These are phyloP conservation scores for Drosophila anceps DNA, from an alignment of 2,888 invertebrate genomes.

Conservation along the genomic window DNA sequence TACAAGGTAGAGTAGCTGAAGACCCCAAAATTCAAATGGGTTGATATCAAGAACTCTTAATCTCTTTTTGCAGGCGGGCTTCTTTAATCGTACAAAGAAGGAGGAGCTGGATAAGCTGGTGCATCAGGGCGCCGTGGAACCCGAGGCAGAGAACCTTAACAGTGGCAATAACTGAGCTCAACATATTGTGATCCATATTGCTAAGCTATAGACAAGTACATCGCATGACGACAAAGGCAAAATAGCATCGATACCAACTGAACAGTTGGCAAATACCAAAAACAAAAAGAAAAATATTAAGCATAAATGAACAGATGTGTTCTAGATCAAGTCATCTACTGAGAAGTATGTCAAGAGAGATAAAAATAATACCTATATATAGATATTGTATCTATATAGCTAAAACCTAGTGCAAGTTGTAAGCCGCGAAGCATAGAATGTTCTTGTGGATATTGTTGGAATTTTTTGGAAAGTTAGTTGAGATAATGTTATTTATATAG, in stretches of 20 bases:
- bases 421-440: constrained; percentile 61
- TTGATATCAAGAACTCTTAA: not conserved
- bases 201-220: constrained; percentile 34
- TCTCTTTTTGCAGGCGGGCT: constrained; percentile 83
- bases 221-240: constrained; percentile 41
- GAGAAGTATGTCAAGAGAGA: constrained; percentile 4
- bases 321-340: constrained; percentile 12
- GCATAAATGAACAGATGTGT: constrained; percentile 17
- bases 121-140: constrained; percentile 75
- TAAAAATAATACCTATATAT: constrained; percentile 7
- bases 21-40: not conserved
- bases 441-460: constrained; percentile 36
- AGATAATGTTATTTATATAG: constrained; percentile 42
- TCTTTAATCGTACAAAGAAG: constrained; percentile 86
- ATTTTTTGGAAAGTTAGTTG: constrained; percentile 54
- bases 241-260: constrained; percentile 15
- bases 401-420: constrained; percentile 45
- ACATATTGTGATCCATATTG: constrained; percentile 52
- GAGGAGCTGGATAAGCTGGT: constrained; percentile 85
- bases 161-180: constrained; percentile 62
- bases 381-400: constrained; percentile 3
- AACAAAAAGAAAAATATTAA: constrained; percentile 18
- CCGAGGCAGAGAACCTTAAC: constrained; percentile 82
- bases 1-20: constrained; percentile 76
- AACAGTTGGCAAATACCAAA: constrained; percentile 53